These are phyloP conservation scores for Rutpela maculata DNA, from an alignment of 2,888 invertebrate species.

Conservation along the genomic window DNA sequence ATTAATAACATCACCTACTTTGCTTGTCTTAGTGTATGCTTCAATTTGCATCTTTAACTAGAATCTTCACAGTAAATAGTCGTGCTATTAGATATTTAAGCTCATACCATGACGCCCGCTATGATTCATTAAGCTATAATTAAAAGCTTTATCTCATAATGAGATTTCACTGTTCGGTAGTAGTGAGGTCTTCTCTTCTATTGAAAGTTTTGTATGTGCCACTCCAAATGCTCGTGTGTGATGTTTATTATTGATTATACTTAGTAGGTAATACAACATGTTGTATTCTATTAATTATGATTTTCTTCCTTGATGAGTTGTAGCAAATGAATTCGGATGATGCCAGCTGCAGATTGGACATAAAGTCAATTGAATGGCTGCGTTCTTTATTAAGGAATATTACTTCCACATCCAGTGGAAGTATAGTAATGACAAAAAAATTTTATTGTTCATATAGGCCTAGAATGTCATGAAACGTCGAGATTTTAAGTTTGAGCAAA, in stretches of 20 bases:
- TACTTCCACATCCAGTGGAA: no score
- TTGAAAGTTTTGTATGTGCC: constrained; percentile 22
- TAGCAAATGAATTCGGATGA: no score
- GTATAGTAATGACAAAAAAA: no score
- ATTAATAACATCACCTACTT: constrained; percentile 64
- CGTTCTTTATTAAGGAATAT: no score
- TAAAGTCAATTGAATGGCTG: no score
- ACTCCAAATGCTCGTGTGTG: background rate
- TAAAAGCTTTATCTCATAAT: constrained; percentile 56
- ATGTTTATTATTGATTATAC: constrained; percentile 13
- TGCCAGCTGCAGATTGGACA: no score
- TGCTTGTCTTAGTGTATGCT: constrained; percentile 65
- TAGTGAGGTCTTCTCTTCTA: constrained; percentile 22
- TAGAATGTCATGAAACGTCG: no score
- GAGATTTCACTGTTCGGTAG: constrained; percentile 43
- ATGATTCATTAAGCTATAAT: constrained; percentile 58
- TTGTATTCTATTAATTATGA: constrained; percentile 11
- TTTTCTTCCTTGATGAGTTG: background rate
- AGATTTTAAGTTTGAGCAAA: no score
- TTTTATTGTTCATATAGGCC: no score
- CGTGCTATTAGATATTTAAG: constrained; percentile 56
- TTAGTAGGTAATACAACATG: background rate
- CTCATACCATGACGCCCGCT: constrained; percentile 47
- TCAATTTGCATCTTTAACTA: constrained; percentile 69
- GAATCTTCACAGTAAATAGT: constrained; percentile 62